Base-by-base conservation (phyloP, 2,888 invertebrate genomes). In the Horisme vitalbata region DNA sequence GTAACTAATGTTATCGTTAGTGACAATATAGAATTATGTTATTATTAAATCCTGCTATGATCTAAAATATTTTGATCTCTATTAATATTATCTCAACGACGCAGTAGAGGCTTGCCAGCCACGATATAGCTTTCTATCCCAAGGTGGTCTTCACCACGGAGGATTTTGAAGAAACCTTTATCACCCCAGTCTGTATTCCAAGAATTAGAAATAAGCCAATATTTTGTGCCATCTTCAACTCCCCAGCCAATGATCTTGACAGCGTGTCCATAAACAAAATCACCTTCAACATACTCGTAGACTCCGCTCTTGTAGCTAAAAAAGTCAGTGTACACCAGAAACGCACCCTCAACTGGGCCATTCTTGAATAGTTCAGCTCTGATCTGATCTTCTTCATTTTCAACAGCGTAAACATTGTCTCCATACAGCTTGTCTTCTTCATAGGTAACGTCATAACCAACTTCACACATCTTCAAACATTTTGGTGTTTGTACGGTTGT, bases 171-270 rank as follows among this genome's bases (percentile, higher is more conserved):
- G 83, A 91, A 96, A 2, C 96, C 96, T 70, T 93, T 91, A 73
- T 95, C 94, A 54, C 97, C 97, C 97, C 97, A 98, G 76, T 97
- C 97, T 0, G 91, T 91, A 84, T 98, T 97, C 97, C 97, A 98
- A 0, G 96, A 97, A 88, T 98, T 98, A 37, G 96, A 96, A 59
- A 96, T 92, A 10, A 96, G 91, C 98, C 98, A 98, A 79, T 97
- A 98, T 30, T 95, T 94, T 34, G 91, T 92, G 6, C 91, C 92
- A 34, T 93, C 91, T 55, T 96, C 94, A 0, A 92, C 93, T 27
- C 97, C 97, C 96, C 96, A 98, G 7, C 98, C 97, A 35, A 97
- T 76, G 35, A 97, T 94, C 70, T 95, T 94, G 37, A 97, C 93
- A 18, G 97, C 97, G 78, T 97, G 97, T 0, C 96, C 96, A 14